Evolutionary conservation across 2,888 invertebrate species (phyloP).

Genomic region (Linyphia triangularis): DNA sequence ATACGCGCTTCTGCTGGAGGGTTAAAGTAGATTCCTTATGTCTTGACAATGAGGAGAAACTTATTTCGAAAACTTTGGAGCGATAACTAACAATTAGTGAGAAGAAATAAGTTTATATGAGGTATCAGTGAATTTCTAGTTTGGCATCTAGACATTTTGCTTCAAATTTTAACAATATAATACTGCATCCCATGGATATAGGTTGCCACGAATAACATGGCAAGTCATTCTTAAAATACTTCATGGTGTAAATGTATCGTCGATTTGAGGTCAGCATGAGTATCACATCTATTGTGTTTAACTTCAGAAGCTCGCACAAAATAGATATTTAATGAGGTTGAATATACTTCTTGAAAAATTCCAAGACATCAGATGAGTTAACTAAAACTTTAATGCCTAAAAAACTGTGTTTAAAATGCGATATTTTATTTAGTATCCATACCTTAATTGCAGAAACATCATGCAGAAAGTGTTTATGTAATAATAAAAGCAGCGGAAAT

Average conservation of each 20-base stretch:
- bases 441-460: too few species aligned
- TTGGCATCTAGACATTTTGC: constrained; percentile 29
- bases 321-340: constrained; percentile 48
- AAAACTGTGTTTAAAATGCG: too few species aligned
- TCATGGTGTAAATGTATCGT: constrained; percentile 50
- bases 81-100: neutral
- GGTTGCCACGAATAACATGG: neutral
- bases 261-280: constrained; percentile 45
- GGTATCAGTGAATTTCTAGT: constrained; percentile 28
- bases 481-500: neutral
- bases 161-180: constrained; percentile 22
- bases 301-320: constrained; percentile 51
- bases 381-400: too few species aligned
- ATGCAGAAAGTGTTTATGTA: neutral
- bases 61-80: too few species aligned
- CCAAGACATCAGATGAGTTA: too few species aligned
- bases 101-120: constrained; percentile 19
- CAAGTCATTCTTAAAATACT: constrained; percentile 30
- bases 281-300: constrained; percentile 59
- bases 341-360: neutral
- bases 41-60: too few species aligned
- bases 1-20: too few species aligned
- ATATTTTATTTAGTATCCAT: too few species aligned
- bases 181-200: constrained; percentile 13
- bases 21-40: too few species aligned